These are phyloP conservation scores for Isurus oxyrinchus DNA, from an alignment of 2,113 vertebrate genomes.

Conservation along the genomic window DNA sequence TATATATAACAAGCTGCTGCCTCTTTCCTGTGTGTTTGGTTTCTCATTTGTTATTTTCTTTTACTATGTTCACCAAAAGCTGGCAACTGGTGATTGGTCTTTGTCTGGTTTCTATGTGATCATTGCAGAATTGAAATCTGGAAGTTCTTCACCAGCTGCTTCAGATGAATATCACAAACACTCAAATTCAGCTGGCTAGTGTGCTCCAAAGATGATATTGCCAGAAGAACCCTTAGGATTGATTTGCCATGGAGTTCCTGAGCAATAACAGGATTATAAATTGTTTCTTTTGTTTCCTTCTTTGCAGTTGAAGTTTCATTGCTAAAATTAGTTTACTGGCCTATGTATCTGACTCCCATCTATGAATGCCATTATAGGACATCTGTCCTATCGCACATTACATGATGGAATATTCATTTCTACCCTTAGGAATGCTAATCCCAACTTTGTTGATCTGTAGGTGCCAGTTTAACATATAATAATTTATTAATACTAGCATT, in stretches of 20 bases:
- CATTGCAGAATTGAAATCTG: neutral
- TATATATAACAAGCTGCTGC: neutral
- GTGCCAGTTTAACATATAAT: neutral
- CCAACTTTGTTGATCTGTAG: neutral
- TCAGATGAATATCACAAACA: neutral
- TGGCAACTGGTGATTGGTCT: neutral
- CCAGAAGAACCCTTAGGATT: neutral
- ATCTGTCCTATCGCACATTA: neutral
- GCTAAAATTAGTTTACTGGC: constrained; percentile 2
- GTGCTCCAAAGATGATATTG: neutral
- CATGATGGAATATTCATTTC: neutral
- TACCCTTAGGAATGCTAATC: neutral
- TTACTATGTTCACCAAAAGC: neutral
- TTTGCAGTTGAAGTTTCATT: neutral
- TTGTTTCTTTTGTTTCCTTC: neutral
- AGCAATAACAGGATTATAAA: neutral
- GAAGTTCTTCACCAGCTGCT: neutral
- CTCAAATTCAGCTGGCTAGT: neutral
- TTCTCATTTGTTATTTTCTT: neutral
- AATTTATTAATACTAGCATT: neutral
- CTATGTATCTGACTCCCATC: neutral
- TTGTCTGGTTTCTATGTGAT: neutral
- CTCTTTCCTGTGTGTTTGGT: neutral
- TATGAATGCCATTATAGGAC: neutral
- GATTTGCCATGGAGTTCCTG: neutral